Evolutionary conservation across 2,797 vertebrate species (phyloP).

Genomic region (Lithobates pipiens): DNA sequence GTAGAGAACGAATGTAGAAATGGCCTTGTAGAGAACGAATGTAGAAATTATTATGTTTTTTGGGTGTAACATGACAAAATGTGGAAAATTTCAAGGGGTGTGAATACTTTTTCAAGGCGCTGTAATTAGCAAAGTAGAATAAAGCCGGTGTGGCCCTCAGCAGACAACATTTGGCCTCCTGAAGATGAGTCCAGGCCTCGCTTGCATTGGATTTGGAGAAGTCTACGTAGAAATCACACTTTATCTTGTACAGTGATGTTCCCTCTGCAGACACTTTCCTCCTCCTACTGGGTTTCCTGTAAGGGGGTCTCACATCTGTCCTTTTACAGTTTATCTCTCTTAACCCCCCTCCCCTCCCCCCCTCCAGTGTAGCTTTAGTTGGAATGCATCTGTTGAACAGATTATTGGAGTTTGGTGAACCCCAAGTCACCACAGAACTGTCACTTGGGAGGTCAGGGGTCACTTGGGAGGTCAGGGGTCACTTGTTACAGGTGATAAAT

Average conservation of each 20-base stretch:
- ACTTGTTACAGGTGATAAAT: constrained; percentile 54
- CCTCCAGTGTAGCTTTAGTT: background rate
- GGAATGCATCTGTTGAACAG: constrained; percentile 48
- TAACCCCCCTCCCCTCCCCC: background rate
- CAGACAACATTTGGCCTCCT: no score
- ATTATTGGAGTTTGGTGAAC: constrained; percentile 29
- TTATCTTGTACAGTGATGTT: background rate
- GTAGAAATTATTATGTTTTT: background rate
- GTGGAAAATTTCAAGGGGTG: no score
- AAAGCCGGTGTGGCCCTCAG: no score
- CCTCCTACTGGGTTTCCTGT: constrained; percentile 3
- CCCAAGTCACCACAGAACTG: constrained; percentile 31
- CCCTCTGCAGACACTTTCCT: constrained; percentile 23
- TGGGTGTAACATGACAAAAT: no score
- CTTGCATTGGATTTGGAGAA: no score
- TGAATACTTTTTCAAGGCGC: no score
- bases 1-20: background rate
- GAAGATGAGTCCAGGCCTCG: no score
- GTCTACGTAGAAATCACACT: background rate
- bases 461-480: constrained; percentile 20
- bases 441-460: constrained; percentile 24
- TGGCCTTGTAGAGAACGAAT: constrained; percentile 1
- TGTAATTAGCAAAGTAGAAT: no score
- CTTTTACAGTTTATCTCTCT: constrained; percentile 24
- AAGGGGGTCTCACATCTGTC: constrained; percentile 13